Percentiles rank a stretch among this genome's conserved stretches.
Conservation (phyloP, 1,140 invertebrate species). For the Trichonephila clavipes region DNA sequence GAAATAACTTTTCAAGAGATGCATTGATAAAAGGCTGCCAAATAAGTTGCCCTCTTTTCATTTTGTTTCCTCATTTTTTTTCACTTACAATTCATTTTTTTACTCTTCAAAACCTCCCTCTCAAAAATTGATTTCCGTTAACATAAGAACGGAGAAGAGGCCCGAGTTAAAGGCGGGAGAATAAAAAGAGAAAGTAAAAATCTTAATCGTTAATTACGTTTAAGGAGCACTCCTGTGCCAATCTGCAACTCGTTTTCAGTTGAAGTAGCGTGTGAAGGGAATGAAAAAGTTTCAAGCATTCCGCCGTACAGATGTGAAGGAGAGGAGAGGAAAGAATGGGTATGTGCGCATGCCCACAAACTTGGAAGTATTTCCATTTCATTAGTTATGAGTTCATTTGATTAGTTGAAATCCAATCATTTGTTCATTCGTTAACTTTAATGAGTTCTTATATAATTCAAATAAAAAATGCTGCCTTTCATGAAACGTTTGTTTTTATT, state of each 20-base stretch:
- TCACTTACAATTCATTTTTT: background rate
- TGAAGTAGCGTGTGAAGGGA: background rate
- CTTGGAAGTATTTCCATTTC: background rate
- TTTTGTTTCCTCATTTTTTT: background rate
- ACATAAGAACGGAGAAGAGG: slow-evolving; percentile 7
- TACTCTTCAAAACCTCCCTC: background rate
- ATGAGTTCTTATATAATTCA: too few relatives aligned
- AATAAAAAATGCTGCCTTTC: too few relatives aligned
- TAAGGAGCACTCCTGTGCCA: slow-evolving; percentile 28
- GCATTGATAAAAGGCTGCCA: slow-evolving; percentile 44
- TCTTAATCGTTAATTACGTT: slow-evolving; percentile 64
- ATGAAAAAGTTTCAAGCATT: background rate
- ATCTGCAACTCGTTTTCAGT: slow-evolving; percentile 33
- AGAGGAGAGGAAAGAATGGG: background rate
- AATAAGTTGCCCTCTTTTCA: slow-evolving; percentile 15
- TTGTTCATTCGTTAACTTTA: too few relatives aligned
- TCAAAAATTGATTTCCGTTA: slow-evolving; percentile 59
- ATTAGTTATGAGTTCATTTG: too few relatives aligned
- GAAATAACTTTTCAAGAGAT: slow-evolving; percentile 60
- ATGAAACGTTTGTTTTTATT: too few relatives aligned
- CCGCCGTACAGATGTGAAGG: background rate
- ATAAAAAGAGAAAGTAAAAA: slow-evolving; percentile 4
- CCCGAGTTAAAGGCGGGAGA: background rate
- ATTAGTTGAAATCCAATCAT: too few relatives aligned
- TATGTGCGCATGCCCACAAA: background rate